Evolutionary conservation across 2,888 invertebrate species (phyloP).

Genomic region (Drosophila formosana): DNA sequence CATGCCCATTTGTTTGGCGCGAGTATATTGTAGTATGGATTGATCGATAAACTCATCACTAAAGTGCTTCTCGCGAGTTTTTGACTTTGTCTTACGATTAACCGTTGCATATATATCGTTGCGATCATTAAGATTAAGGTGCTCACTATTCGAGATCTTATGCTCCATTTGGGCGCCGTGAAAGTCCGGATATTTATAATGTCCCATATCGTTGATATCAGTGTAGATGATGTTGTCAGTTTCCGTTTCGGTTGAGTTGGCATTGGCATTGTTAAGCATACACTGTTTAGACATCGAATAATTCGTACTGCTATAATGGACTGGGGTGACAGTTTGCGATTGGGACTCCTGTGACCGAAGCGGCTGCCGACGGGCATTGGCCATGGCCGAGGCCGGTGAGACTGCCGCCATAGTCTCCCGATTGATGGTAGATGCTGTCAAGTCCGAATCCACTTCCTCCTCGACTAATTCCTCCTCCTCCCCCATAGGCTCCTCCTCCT

Average conservation of each 20-base stretch:
- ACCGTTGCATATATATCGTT: slow-evolving; percentile 85
- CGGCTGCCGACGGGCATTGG: slow-evolving; percentile 84
- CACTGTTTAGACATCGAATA: slow-evolving; percentile 86
- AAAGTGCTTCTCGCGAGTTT: slow-evolving; percentile 83
- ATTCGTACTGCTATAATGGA: slow-evolving; percentile 86
- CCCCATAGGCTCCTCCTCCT: slow-evolving; percentile 80
- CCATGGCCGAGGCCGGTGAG: slow-evolving; percentile 77
- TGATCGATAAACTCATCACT: slow-evolving; percentile 85
- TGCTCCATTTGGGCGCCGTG: slow-evolving; percentile 76
- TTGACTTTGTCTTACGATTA: slow-evolving; percentile 85
- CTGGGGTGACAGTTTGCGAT: slow-evolving; percentile 84
- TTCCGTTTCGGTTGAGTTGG: slow-evolving; percentile 84
- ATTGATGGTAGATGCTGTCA: slow-evolving; percentile 86
- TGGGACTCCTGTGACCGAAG: slow-evolving; percentile 84
- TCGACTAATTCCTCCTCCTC: slow-evolving; percentile 84
- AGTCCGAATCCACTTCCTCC: slow-evolving; percentile 85
- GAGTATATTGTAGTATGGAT: slow-evolving; percentile 82
- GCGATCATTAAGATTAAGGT: slow-evolving; percentile 82
- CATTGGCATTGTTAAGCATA: slow-evolving; percentile 84
- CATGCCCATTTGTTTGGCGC: slow-evolving; percentile 80
- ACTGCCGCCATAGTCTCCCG: slow-evolving; percentile 85
- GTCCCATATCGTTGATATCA: slow-evolving; percentile 85
- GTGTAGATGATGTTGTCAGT: slow-evolving; percentile 85
- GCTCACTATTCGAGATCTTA: slow-evolving; percentile 83
- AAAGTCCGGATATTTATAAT: slow-evolving; percentile 83